These are phyloP conservation scores for Drosophila bipectinata DNA, from an alignment of 1,140 invertebrate species.

Conservation along the genomic window DNA sequence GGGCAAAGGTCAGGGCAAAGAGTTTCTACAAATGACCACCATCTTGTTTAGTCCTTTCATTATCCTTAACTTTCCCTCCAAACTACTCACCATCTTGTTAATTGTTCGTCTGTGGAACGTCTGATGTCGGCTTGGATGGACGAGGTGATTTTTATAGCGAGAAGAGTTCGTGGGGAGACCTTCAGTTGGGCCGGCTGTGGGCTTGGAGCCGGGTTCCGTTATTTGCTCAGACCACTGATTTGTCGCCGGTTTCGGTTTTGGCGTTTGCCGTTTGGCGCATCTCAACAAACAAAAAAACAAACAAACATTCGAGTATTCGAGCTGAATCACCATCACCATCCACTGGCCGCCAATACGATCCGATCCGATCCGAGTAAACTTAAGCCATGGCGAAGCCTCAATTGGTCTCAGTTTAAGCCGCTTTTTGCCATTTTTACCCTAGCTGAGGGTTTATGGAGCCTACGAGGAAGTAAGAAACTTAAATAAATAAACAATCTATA, in stretches of 20 bases:
- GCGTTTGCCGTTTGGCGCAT: constrained; percentile 39
- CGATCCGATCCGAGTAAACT: constrained; percentile 39
- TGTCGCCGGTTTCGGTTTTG: constrained; percentile 29
- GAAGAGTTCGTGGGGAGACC: constrained; percentile 34
- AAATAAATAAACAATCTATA: constrained; percentile 12
- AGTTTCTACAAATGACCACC: constrained; percentile 29
- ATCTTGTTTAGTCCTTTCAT: background rate
- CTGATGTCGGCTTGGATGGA: constrained; percentile 43
- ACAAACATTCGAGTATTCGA: constrained; percentile 48
- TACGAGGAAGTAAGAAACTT: constrained; percentile 11
- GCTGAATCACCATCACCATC: constrained; percentile 58
- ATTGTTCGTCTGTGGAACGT: constrained; percentile 47
- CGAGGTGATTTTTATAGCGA: constrained; percentile 59
- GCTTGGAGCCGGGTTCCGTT: constrained; percentile 61
- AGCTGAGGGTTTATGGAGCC: constrained; percentile 1
- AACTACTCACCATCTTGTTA: constrained; percentile 69
- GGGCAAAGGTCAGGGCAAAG: constrained; percentile 43
- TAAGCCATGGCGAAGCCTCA: constrained; percentile 33
- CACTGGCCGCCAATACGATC: constrained; percentile 46
- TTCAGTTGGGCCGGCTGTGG: constrained; percentile 58
- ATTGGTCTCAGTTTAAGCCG: constrained; percentile 68
- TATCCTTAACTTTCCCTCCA: background rate
- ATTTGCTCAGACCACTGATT: constrained; percentile 54
- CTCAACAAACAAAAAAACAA: constrained; percentile 52
- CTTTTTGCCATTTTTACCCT: constrained; percentile 49